Percentiles rank a stretch among this genome's conserved stretches.
Evolutionary conservation across 2,113 vertebrate species (phyloP).

Genomic region (Sturnus vulgaris): DNA sequence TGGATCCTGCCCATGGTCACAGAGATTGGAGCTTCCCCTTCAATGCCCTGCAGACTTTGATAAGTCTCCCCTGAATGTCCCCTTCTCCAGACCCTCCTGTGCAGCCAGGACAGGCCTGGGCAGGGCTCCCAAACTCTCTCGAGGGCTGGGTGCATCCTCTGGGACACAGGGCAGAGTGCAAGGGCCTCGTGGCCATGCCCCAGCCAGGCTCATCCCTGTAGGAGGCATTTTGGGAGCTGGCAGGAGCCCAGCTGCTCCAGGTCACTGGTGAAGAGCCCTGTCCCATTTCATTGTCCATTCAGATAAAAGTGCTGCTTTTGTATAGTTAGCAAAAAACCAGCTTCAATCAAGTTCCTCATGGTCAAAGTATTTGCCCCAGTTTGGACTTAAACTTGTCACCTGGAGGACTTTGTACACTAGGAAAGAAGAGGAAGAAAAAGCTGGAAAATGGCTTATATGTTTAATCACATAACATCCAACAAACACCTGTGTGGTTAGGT

Average conservation of each 20-base stretch:
- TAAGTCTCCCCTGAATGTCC: too few relatives aligned
- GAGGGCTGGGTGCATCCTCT: too few relatives aligned
- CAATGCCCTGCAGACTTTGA: background rate
- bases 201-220: background rate
- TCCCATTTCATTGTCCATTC: background rate
- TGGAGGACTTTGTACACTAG: background rate
- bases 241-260: background rate
- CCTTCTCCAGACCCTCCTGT: background rate
- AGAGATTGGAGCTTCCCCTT: background rate
- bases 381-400: background rate
- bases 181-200: fast-evolving
- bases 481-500: fast-evolving
- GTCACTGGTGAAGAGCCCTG: background rate
- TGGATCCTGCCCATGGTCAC: background rate
- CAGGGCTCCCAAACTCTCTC: background rate
- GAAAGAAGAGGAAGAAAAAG: background rate
- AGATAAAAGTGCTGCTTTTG: background rate
- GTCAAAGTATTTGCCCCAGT: background rate
- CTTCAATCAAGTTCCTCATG: fast-evolving
- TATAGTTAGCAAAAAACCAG: background rate
- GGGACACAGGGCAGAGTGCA: background rate
- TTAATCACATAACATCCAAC: background rate
- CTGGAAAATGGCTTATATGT: background rate
- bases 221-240: background rate
- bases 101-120: background rate